A percentile compares a stretch with the other conserved stretches of the same genome.
Conservation (phyloP, 2,888 invertebrate species). For the Congeria kusceri region DNA sequence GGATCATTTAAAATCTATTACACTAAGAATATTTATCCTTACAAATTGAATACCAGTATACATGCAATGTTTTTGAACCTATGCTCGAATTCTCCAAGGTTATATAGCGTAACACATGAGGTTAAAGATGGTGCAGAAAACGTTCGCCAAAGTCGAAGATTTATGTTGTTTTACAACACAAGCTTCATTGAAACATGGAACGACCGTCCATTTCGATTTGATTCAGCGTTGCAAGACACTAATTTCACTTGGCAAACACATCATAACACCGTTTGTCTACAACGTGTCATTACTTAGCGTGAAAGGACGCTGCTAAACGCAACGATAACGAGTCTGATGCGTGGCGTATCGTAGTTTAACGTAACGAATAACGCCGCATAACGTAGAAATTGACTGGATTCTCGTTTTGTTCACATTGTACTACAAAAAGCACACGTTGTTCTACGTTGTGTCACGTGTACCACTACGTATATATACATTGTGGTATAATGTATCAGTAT, state of each 20-base stretch:
- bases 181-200: conserved; percentile 26
- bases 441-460: no score
- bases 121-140: conserved; percentile 54
- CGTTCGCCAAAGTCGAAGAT: conserved; percentile 41
- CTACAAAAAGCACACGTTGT: no score
- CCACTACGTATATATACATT: no score
- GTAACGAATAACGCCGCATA: no score
- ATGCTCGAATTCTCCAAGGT: conserved; percentile 4
- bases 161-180: conserved; percentile 57
- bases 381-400: no score
- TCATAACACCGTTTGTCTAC: conserved; percentile 44
- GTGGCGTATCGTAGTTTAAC: no score
- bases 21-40: not conserved
- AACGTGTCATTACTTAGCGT: no score
- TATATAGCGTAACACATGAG: conserved; percentile 26
- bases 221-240: conserved; percentile 39
- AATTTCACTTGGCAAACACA: conserved; percentile 58
- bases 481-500: no score
- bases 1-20: not conserved
- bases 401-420: no score
- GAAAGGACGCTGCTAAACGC: no score
- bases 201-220: conserved; percentile 14
- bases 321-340: no score
- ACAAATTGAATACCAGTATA: not conserved
- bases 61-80: conserved; percentile 13